Evolutionary conservation across 2,797 vertebrate genomes (phyloP).

Genomic region (Aplochiton taeniatus): DNA sequence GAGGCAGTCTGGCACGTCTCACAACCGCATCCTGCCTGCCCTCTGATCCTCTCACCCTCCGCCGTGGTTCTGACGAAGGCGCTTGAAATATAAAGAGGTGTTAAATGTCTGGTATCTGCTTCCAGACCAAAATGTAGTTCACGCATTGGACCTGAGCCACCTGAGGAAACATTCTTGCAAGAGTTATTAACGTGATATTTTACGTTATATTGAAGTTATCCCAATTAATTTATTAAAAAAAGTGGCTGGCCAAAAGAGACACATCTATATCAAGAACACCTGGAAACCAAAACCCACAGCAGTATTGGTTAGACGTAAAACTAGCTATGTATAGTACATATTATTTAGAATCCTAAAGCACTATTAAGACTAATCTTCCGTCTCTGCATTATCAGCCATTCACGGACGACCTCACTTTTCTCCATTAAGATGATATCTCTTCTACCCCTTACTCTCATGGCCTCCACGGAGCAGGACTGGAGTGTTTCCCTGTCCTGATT

Average conservation of each 20-base stretch:
- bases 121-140: conserved; percentile 1
- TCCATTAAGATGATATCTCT: conserved; percentile 19
- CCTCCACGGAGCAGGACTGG: conserved; percentile 11
- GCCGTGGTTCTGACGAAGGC: no score
- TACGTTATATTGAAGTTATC: no score
- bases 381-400: not conserved
- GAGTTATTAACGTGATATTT: no score
- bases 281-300: no score
- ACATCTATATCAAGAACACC: no score
- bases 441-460: conserved; percentile 6
- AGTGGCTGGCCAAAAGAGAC: no score
- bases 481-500: conserved; percentile 38
- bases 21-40: conserved; percentile 16
- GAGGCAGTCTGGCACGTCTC: not conserved
- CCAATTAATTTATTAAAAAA: no score
- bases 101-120: conserved; percentile 29
- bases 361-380: no score
- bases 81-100: conserved; percentile 20
- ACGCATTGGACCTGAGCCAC: not conserved
- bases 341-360: no score
- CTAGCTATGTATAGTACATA: no score
- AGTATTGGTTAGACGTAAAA: no score
- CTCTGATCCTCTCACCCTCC: conserved; percentile 26
- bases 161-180: no score
- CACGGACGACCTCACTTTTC: not conserved